Conservation (phyloP, 2,888 invertebrate genomes). For the Sphaerophoria rueppellii region DNA sequence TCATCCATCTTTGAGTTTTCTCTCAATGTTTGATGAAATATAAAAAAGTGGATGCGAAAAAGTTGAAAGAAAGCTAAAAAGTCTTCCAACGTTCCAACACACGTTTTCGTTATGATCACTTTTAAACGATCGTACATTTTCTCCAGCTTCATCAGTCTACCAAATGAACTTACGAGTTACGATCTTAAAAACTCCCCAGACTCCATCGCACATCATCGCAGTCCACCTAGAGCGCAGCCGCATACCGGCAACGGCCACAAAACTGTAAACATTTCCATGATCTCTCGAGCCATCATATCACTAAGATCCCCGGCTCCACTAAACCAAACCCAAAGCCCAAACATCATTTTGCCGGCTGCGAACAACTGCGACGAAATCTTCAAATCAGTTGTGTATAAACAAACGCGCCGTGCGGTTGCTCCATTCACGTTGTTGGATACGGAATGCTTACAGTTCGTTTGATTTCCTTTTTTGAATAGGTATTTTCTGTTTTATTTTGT, state of each 20-base stretch:
- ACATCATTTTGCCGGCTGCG: conserved; percentile 53
- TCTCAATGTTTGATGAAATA: neutral
- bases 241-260: conserved; percentile 1
- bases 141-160: neutral
- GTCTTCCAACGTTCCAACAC: neutral
- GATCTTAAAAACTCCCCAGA: conserved; percentile 40
- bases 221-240: conserved; percentile 4
- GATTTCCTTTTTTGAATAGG: conserved; percentile 9
- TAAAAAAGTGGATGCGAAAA: neutral
- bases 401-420: conserved; percentile 69
- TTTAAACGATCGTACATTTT: neutral
- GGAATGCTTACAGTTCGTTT: conserved; percentile 31
- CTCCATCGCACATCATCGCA: conserved; percentile 57
- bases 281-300: no score
- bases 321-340: neutral
- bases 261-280: neutral
- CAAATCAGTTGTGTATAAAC: conserved; percentile 71
- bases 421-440: neutral
- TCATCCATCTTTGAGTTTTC: conserved; percentile 2
- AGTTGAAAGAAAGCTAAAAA: neutral
- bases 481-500: conserved; percentile 41
- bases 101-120: neutral
- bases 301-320: neutral
- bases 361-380: conserved; percentile 46
- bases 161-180: conserved; percentile 60